Evolutionary conservation across 2,888 invertebrate species (phyloP).

Genomic region (Eulithis testata): DNA sequence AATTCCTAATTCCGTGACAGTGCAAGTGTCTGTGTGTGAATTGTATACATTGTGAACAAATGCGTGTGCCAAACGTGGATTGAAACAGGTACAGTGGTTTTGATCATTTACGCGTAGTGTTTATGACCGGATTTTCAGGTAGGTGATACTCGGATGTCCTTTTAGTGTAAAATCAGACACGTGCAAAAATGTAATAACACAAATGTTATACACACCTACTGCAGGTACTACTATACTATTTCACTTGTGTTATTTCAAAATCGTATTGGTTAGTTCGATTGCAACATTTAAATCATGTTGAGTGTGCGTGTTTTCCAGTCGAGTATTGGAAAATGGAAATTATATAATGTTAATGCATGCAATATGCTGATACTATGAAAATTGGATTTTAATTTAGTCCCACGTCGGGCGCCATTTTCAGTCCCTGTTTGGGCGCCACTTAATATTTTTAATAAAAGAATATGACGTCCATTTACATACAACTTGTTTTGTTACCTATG

Average conservation of each 20-base stretch:
- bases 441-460: conserved; percentile 17
- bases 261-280: conserved; percentile 40
- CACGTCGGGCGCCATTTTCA: conserved; percentile 29
- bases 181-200: conserved; percentile 28
- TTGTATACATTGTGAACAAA: conserved; percentile 58
- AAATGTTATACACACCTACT: conserved; percentile 38
- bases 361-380: conserved; percentile 45
- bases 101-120: conserved; percentile 44
- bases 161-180: conserved; percentile 28
- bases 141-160: conserved; percentile 42
- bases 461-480: background rate
- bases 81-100: conserved; percentile 47
- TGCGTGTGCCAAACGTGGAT: conserved; percentile 57
- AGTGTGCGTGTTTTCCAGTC: conserved; percentile 50
- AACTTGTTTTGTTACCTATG: conserved; percentile 8
- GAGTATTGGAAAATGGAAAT: conserved; percentile 52
- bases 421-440: conserved; percentile 45
- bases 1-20: conserved; percentile 52
- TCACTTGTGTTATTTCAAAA: background rate
- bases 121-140: conserved; percentile 49
- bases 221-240: conserved; percentile 18
- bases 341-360: conserved; percentile 51
- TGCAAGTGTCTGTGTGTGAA: conserved; percentile 63
- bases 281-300: conserved; percentile 46
- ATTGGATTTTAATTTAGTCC: conserved; percentile 43